Evolutionary conservation across 1,140 invertebrate genomes (phyloP).

Genomic region (Trichomalopsis sarcophagae): DNA sequence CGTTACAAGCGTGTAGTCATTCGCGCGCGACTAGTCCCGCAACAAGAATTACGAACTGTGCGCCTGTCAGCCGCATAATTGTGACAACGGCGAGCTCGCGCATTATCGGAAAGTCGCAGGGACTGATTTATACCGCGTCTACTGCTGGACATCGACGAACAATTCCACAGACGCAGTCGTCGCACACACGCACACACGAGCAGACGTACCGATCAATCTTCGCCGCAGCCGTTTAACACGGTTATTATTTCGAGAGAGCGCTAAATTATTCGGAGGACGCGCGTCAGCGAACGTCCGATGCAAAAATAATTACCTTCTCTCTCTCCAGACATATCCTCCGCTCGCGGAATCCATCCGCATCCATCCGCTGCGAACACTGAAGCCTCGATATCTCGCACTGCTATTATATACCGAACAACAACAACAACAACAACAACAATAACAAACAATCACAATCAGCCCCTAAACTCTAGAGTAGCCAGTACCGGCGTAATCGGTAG

Average conservation of each 20-base stretch:
- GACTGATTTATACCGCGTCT: constrained; percentile 24
- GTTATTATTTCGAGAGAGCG: not conserved
- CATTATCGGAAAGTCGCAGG: not conserved
- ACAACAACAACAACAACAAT: too few species aligned
- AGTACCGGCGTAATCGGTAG: too few species aligned
- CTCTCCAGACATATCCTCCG: not conserved
- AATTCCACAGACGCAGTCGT: not conserved
- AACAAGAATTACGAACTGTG: not conserved
- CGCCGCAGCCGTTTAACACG: too few species aligned
- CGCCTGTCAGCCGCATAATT: constrained; percentile 5
- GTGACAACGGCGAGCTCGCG: not conserved
- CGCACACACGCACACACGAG: not conserved
- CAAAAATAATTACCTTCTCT: not conserved
- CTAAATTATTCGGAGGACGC: too few species aligned
- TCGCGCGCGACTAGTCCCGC: not conserved
- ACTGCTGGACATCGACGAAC: not conserved
- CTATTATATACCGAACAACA: too few species aligned
- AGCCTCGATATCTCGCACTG: not conserved
- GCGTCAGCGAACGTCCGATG: too few species aligned
- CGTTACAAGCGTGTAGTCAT: not conserved
- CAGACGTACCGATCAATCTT: too few species aligned
- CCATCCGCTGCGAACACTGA: not conserved
- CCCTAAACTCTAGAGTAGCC: too few species aligned
- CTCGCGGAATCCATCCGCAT: not conserved
- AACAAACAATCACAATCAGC: too few species aligned